Base-by-base conservation (phyloP, 2,888 invertebrate genomes). In the Athetis lepigone region DNA sequence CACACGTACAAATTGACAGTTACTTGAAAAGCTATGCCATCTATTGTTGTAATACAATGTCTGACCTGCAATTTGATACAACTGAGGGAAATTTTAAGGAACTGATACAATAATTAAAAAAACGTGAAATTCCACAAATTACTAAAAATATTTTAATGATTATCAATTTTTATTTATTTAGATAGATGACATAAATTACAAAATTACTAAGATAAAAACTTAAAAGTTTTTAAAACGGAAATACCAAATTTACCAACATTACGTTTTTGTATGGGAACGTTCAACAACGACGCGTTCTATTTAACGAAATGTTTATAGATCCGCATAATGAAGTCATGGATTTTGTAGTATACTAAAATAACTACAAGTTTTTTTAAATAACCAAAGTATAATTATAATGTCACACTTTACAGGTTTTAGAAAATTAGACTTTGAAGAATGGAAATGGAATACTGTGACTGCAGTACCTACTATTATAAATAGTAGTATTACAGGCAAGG, bases 1-100 rank as follows among this genome's bases (percentile, higher is more conserved):
- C 75, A 78, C 83, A 83, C 85, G 85, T 79, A 82, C 63, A 77
- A 67, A 52, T 50, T 70, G 75, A 73, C 79, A 70, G 70, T 64
- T 71, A 60, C 61, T 66, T 51, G 58, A n/a, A n/a, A 37, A n/a
- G 64, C 45, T 67, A 64, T 56, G 33, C 33, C 13, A 33, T 33
- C 33, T 33, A 33, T 62, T 27, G 64, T 18, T 33, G 13, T 36
- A 64, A 27, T 50, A 42, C 29, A 18, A 57, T 29, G 39, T 55
- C 64, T 54, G 63, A 46, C 50, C 39, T 23, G 55, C 47, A 33
- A 33, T 54, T 52, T 19, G 23, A 42, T 7, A 40, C 70, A 61
- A 68, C 11, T 60, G 59, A 64, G 54, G 8, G 16, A 6, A 25
- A 13, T 25, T 55, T 49, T 51, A 13, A 5, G 0, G 0, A 1